A percentile compares a stretch with the other conserved stretches of the same genome.
These are phyloP conservation scores for Callorhinus ursinus DNA, from an alignment of 2,113 vertebrate species.

Conservation along the genomic window DNA sequence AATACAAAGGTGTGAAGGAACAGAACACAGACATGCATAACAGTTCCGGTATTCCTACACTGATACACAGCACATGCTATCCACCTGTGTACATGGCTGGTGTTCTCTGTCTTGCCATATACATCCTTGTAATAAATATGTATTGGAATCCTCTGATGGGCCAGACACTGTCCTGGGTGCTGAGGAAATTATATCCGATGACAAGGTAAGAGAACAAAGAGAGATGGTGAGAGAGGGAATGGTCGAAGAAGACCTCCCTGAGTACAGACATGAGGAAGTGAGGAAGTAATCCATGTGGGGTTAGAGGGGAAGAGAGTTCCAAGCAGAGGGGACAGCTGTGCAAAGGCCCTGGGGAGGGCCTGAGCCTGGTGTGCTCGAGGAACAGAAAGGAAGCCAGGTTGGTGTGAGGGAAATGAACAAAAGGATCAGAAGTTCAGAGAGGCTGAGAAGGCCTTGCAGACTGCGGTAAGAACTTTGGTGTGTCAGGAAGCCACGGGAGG, in stretches of 20 bases:
- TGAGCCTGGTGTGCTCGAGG: neutral
- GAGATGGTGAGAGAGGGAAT: neutral
- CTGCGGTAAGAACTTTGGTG: neutral
- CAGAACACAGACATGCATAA: neutral
- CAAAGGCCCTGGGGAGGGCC: neutral
- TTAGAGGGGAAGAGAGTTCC: neutral
- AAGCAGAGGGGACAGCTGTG: neutral
- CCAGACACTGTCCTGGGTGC: neutral
- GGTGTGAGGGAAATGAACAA: accelerated
- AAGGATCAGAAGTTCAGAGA: neutral
- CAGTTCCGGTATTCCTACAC: neutral
- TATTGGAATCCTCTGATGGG: neutral
- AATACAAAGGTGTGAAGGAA: neutral
- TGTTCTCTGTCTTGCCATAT: neutral
- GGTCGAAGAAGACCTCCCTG: neutral
- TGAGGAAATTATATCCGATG: neutral
- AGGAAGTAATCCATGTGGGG: neutral
- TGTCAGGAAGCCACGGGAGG: neutral
- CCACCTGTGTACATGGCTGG: neutral
- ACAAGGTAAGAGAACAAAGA: neutral
- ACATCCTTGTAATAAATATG: neutral
- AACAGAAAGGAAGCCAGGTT: neutral
- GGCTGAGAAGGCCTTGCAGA: neutral
- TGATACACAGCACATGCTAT: neutral
- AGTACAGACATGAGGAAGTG: neutral